These are phyloP conservation scores for Liparis tanakae DNA, from an alignment of 2,797 vertebrate species.

Conservation along the genomic window DNA sequence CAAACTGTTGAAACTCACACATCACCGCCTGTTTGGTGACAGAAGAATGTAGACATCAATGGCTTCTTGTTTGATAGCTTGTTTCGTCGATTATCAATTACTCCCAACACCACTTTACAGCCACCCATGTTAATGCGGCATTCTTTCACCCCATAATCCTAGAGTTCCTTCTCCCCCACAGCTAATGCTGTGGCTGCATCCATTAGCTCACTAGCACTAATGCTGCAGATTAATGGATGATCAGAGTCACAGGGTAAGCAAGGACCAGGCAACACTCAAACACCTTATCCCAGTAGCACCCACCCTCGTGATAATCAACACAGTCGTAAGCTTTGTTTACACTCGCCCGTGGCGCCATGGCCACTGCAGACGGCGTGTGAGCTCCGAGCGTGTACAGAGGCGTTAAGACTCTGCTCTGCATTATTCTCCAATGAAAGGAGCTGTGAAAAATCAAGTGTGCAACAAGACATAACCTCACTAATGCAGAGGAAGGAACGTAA, in stretches of 20 bases:
- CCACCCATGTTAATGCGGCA: slow-evolving; percentile 36
- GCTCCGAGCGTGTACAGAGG: not conserved
- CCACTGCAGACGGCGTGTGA: not conserved
- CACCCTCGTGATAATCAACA: slow-evolving; percentile 62
- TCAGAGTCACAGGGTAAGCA: slow-evolving; percentile 65
- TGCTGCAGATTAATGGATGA: slow-evolving; percentile 72
- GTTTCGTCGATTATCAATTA: slow-evolving; percentile 19
- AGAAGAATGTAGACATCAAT: not conserved
- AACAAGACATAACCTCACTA: not conserved
- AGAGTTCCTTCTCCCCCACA: slow-evolving; percentile 16
- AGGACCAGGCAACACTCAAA: slow-evolving; percentile 56
- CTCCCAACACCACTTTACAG: slow-evolving; percentile 30
- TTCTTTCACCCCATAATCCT: slow-evolving; percentile 36
- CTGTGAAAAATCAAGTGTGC: not conserved
- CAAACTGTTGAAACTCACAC: not conserved
- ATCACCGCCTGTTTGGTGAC: slow-evolving; percentile 3
- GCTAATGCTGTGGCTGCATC: slow-evolving; percentile 59
- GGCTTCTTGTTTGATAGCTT: slow-evolving; percentile 18
- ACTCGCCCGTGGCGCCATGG: not conserved
- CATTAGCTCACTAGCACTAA: slow-evolving; percentile 73
- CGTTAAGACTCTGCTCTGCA: not conserved
- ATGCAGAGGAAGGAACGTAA: not conserved
- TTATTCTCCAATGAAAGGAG: not conserved
- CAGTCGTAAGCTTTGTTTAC: slow-evolving; percentile 27
- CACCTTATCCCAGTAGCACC: slow-evolving; percentile 56